Base-by-base conservation (phyloP, 2,888 invertebrate species). In the Pachliopta kotzebuea region DNA sequence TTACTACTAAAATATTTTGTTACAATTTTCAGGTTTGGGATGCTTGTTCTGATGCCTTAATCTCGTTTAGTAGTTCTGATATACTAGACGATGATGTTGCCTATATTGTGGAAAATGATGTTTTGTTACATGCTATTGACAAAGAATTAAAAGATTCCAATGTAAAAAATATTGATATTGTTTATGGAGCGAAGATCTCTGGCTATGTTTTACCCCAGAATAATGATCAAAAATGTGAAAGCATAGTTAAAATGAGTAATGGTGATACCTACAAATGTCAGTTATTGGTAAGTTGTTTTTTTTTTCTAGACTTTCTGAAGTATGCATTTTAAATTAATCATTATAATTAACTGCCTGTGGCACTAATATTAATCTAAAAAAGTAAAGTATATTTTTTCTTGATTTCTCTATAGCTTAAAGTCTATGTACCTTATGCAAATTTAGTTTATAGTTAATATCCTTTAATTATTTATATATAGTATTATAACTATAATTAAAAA, bases 51-150 rank as follows among this genome's bases (percentile, higher is more conserved):
- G 96, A 98, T 84, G 96, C 98, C 0, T 90, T 96, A 74, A 98
- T 99, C 69, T 94, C 96, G 67, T 98, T 99, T 81, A 95, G 95
- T 73, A 90, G 89, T 70, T 92, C 96, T 67, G 94, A 96, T 18
- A 92, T 95, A 68, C 87, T 95, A 73, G 89, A 93, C 24, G 93
- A 95, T 56, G 95, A 96, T 79, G 93, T 99, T 1, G 97, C 98
- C 0, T 98, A 96, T 80, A 96, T 99, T 71, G 96, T 98, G 18
- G 99, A 99, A 90, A 99, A 99, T 90, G 96, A 98, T 88, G 93
- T 98, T 7, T 93, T 99, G 56, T 85, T 97, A 3, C 93, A 95
- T 75, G 94, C 96, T 0, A 93, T 97, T 17, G 94, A 94, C 72
- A 92, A 90, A 67, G 93, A 95, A 76, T 79, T 97, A 4, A 69